Base-by-base conservation (phyloP, 2,113 vertebrate genomes). In the Xiphophorus maculatus region DNA sequence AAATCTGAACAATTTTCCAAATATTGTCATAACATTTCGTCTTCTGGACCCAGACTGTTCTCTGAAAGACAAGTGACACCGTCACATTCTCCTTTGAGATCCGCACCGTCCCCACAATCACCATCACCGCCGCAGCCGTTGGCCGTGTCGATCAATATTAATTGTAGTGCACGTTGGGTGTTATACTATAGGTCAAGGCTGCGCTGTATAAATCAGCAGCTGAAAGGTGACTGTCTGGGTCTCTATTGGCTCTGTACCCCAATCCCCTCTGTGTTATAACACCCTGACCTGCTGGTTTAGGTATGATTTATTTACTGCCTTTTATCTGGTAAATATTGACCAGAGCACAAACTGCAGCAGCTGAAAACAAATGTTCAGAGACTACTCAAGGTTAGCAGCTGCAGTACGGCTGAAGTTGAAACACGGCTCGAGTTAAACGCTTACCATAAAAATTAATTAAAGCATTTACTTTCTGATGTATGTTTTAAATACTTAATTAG, bases 181-280 rank as follows among this genome's bases (percentile, higher is more conserved):
- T 80, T 85, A 73, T 76, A 86, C 84, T 81, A 84, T 86, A 90
- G 91, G 90, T 92, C 92, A 90, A 72, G 81, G 68, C 89, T 83
- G 68, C 15, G 85, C 77, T 86, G 84, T 85, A 92, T 93, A 91
- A 92, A 90, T 93, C 91, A 89, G 70, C 63, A 54, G 81, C 87
- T 84, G 90, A 90, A 84, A 92, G 91, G 90, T 89, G 92, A 89
- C 87, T 74, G 83, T 90, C 86, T 75, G 68, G 85, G 80, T 85
- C 76, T 89, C 75, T n/a, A 61, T 71, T 81, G 86, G 76, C 87
- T 84, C 77, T 82, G 63, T 65, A 63, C 66, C 58, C 65, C 68
- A 77, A 40, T 61, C 71, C 64, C 77, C 0, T 80, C 73, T 76
- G 58, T 74, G 84, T 79, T 86, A 85, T 77, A 83, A 89, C 80